Conservation (phyloP, 2,113 vertebrate species). For the Podiceps cristatus region DNA sequence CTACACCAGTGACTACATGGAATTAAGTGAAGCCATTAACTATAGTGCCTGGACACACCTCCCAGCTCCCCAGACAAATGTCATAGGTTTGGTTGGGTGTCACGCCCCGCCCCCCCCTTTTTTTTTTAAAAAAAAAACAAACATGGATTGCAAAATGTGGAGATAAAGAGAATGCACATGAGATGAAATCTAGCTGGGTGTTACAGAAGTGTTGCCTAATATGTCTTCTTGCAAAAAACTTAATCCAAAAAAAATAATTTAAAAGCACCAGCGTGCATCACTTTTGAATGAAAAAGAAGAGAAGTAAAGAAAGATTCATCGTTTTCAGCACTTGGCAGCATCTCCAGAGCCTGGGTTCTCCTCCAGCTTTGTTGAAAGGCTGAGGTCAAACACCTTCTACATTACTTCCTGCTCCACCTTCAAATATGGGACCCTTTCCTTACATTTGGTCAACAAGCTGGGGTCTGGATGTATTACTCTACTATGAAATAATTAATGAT, state of each 20-base stretch:
- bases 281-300: neutral
- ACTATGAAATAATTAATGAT: neutral
- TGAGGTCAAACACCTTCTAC: neutral
- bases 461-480: neutral
- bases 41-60: neutral
- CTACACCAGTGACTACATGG: neutral
- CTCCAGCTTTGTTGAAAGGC: neutral
- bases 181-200: neutral
- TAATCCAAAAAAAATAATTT: neutral
- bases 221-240: neutral
- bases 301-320: neutral
- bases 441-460: neutral
- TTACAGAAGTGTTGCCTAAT: constrained; percentile 20
- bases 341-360: neutral
- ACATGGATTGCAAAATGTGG: constrained; percentile 10
- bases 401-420: neutral
- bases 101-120: no score
- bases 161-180: constrained; percentile 22
- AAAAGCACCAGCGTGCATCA: neutral
- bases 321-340: neutral
- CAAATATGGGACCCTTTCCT: neutral
- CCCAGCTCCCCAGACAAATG: neutral
- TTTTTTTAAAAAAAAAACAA: neutral
- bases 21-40: neutral
- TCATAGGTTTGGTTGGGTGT: neutral